Conservation (phyloP, 2,888 invertebrate species). For the Oeneis ivallda region DNA sequence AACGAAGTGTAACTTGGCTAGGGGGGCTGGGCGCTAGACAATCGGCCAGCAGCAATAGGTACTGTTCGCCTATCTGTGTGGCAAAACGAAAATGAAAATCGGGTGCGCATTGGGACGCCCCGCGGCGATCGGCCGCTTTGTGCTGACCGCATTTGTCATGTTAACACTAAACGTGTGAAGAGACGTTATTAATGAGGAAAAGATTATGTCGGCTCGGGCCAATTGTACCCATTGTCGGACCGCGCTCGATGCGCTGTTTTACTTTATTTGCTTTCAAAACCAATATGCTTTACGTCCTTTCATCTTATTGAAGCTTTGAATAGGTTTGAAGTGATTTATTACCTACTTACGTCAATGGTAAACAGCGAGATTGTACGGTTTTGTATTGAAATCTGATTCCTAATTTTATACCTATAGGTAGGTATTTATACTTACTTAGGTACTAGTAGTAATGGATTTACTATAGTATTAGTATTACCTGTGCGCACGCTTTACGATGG, state of each 20-base stretch:
- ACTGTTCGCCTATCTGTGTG: conserved; percentile 46
- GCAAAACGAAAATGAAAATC: conserved; percentile 57
- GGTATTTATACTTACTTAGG: not conserved
- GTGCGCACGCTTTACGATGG: too few relatives aligned
- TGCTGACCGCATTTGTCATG: conserved; percentile 75
- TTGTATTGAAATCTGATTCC: conserved; percentile 21
- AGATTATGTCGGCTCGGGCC: conserved; percentile 66
- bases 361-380: conserved; percentile 28
- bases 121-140: conserved; percentile 60
- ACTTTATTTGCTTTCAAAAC: conserved; percentile 46
- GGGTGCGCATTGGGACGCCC: conserved; percentile 58
- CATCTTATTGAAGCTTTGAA: conserved; percentile 35
- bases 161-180: conserved; percentile 79
- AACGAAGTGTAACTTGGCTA: too few relatives aligned
- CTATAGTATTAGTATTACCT: too few relatives aligned
- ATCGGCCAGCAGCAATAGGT: conserved; percentile 1
- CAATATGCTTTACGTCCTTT: conserved; percentile 38
- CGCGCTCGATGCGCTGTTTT: conserved; percentile 32
- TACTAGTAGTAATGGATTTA: too few relatives aligned
- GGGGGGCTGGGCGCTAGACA: not conserved
- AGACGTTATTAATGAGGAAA: conserved; percentile 75
- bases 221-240: conserved; percentile 60
- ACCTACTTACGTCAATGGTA: conserved; percentile 23
- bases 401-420: too few relatives aligned
- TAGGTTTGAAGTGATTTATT: conserved; percentile 35